A percentile compares a stretch with the other conserved stretches of the same genome.
These are phyloP conservation scores for Scolanthus callimorphus DNA, from an alignment of 92 coral and sea anemone genomes.

Conservation along the genomic window DNA sequence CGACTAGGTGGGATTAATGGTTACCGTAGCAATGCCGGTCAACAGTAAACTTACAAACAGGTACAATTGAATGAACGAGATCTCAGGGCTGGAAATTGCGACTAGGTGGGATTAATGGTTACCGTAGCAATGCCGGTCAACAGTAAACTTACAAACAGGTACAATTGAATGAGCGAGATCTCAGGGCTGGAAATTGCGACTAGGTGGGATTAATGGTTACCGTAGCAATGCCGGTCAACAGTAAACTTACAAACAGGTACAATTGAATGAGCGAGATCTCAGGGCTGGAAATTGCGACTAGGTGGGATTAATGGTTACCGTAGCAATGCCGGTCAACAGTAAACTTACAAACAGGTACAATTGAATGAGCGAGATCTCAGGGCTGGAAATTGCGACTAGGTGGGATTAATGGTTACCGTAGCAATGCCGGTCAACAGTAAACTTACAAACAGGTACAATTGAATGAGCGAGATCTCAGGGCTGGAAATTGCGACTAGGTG, in stretches of 20 bases:
- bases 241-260: constrained; percentile 86
- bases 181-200: too few relatives aligned
- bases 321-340: constrained; percentile 86
- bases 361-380: too few relatives aligned
- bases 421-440: constrained; percentile 89
- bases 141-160: constrained; percentile 90
- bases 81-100: too few relatives aligned
- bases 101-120: constrained; percentile 97
- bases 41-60: constrained; percentile 85
- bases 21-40: constrained; percentile 93
- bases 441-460: constrained; percentile 88
- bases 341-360: constrained; percentile 89
- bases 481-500: too few relatives aligned
- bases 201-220: constrained; percentile 98
- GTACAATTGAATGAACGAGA: too few relatives aligned
- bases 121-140: constrained; percentile 94
- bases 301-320: constrained; percentile 96
- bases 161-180: too few relatives aligned
- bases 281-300: too few relatives aligned
- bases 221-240: constrained; percentile 89
- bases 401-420: constrained; percentile 94
- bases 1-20: constrained; percentile 98
- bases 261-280: too few relatives aligned
- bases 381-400: too few relatives aligned
- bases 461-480: too few relatives aligned